Conservation (phyloP, 1,140 invertebrate genomes). For the Armadillidium nasatum region DNA sequence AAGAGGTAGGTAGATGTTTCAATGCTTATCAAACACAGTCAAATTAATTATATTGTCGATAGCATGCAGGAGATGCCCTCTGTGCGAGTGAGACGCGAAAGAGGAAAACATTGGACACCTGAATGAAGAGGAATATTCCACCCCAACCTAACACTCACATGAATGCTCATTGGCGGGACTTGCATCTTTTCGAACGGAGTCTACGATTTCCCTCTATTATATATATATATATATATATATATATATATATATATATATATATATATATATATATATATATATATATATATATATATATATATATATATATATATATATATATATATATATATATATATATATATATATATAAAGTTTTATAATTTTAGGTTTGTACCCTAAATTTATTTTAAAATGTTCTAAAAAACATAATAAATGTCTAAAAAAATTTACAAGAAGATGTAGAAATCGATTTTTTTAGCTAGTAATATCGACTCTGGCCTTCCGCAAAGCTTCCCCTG, state of each 20-base stretch:
- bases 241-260: neutral
- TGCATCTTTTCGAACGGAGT: too few species aligned
- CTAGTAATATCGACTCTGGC: neutral
- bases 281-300: neutral
- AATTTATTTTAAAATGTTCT: neutral
- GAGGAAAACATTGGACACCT: too few species aligned
- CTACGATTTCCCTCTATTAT: neutral
- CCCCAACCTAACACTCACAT: too few species aligned
- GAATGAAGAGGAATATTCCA: too few species aligned
- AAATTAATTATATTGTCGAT: neutral
- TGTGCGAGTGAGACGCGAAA: too few species aligned
- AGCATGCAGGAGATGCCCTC: neutral
- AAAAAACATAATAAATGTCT: too few species aligned
- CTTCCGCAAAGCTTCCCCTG: neutral
- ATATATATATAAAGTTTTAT: too few species aligned
- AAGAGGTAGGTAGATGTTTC: neutral
- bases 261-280: neutral
- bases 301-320: neutral
- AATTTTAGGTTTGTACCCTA: neutral
- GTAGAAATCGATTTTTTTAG: too few species aligned
- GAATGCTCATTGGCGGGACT: too few species aligned
- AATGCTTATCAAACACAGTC: neutral
- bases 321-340: neutral
- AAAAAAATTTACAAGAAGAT: too few species aligned
- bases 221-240: neutral